Evolutionary conservation across 2,888 invertebrate genomes (phyloP).

Genomic region (Heliothis peltigera): DNA sequence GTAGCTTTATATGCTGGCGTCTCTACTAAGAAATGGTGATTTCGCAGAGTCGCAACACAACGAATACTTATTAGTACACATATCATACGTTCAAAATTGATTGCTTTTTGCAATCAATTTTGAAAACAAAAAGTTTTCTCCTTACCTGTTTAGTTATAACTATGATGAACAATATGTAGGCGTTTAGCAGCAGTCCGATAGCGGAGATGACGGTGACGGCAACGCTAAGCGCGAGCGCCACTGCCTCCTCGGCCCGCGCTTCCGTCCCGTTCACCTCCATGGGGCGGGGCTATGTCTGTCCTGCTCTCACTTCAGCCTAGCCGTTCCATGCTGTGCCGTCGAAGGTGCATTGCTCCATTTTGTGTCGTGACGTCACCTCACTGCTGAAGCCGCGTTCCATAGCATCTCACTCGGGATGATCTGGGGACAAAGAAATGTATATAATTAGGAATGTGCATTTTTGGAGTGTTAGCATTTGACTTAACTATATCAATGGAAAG

Average conservation of each 20-base stretch:
- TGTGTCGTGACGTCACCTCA: conserved; percentile 77
- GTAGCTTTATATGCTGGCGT: too few species aligned
- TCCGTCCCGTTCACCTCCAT: conserved; percentile 88
- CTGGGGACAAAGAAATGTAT: conserved; percentile 63
- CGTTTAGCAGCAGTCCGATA: conserved; percentile 93
- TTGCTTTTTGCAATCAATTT: neutral
- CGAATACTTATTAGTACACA: too few species aligned
- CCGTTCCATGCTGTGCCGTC: conserved; percentile 68
- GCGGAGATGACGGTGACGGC: conserved; percentile 92
- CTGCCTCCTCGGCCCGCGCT: conserved; percentile 87
- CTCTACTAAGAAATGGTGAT: too few species aligned
- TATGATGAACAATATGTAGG: conserved; percentile 93
- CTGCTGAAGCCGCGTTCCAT: conserved; percentile 86
- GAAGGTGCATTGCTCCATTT: conserved; percentile 60
- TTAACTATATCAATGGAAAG: too few species aligned
- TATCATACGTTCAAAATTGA: neutral
- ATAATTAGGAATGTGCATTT: neutral
- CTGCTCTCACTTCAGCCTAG: conserved; percentile 67
- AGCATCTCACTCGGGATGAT: conserved; percentile 74
- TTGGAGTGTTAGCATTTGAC: too few species aligned
- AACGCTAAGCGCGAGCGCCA: conserved; percentile 91
- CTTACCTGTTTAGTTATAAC: conserved; percentile 92
- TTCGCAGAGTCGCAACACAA: too few species aligned
- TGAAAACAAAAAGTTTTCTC: too few species aligned
- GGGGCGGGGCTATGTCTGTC: conserved; percentile 68